phyloP scores from a whole-genome alignment of 2,113 vertebrate species.

The Nothocercus julius region DNA sequence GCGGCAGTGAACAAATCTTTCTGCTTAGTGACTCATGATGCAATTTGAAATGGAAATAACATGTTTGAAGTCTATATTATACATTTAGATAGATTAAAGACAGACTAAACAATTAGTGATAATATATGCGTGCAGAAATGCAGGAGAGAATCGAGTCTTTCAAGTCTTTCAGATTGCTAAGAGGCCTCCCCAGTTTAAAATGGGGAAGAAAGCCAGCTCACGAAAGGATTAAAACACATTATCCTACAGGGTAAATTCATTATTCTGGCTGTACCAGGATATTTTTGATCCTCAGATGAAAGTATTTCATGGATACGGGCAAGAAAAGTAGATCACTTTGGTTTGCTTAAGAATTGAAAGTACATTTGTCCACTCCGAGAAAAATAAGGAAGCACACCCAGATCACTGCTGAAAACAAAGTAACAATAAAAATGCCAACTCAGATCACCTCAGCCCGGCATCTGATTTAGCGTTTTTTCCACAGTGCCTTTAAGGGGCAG shows the following conservation, averaged over 20 bases:
- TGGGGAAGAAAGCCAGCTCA: constrained; percentile 8
- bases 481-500: background rate
- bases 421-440: background rate
- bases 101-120: constrained; percentile 50
- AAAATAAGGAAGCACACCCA: background rate
- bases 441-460: background rate
- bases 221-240: constrained; percentile 16
- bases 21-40: constrained; percentile 10
- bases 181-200: constrained; percentile 16
- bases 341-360: background rate
- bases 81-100: constrained; percentile 59
- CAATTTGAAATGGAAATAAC: constrained; percentile 55
- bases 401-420: background rate
- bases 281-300: constrained; percentile 56
- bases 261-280: background rate
- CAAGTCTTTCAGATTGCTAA: constrained; percentile 36
- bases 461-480: background rate
- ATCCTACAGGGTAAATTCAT: constrained; percentile 38
- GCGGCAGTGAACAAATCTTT: constrained; percentile 6
- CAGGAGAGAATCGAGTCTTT: constrained; percentile 44
- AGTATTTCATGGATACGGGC: background rate
- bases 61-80: constrained; percentile 40
- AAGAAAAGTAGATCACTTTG: constrained; percentile 3
- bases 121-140: constrained; percentile 47
- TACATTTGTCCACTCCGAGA: background rate